phyloP scores from a whole-genome alignment of 2,113 vertebrate genomes.

The Pagrus major region DNA sequence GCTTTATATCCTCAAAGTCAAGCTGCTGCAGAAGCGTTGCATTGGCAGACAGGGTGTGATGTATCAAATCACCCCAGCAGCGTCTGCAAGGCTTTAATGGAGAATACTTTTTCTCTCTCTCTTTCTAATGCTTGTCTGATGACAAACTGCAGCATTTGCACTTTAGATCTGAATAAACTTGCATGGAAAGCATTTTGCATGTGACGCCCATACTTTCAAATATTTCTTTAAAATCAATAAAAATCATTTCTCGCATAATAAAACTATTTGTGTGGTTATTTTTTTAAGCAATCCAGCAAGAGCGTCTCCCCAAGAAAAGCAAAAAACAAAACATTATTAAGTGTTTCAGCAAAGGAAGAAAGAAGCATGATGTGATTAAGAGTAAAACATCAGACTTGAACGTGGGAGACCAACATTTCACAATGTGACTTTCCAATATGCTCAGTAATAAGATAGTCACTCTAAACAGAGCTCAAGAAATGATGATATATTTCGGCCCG shows the following conservation, averaged over 20 bases:
- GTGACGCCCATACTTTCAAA: background rate
- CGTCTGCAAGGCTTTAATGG: background rate
- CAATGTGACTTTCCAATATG: too few species aligned
- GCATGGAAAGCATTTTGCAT: conserved; percentile 12
- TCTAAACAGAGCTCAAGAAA: too few species aligned
- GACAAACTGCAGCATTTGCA: conserved; percentile 59
- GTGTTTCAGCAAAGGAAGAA: too few species aligned
- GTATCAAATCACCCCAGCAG: background rate
- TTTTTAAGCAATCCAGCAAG: background rate
- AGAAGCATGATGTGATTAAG: too few species aligned
- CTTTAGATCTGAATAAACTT: conserved; percentile 43
- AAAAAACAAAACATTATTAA: background rate
- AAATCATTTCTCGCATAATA: conserved; percentile 50
- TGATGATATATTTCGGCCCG: too few species aligned
- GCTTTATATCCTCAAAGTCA: background rate
- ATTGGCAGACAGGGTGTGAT: background rate
- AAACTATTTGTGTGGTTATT: background rate
- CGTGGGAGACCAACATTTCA: too few species aligned
- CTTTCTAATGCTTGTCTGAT: conserved; percentile 9
- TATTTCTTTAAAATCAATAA: conserved; percentile 48
- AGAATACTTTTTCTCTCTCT: conserved; percentile 27
- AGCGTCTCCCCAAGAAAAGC: background rate
- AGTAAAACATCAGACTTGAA: too few species aligned
- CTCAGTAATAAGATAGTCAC: too few species aligned
- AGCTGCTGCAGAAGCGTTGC: background rate